These are phyloP conservation scores for Martes martes DNA, from an alignment of 2,113 vertebrate species.

Conservation along the genomic window DNA sequence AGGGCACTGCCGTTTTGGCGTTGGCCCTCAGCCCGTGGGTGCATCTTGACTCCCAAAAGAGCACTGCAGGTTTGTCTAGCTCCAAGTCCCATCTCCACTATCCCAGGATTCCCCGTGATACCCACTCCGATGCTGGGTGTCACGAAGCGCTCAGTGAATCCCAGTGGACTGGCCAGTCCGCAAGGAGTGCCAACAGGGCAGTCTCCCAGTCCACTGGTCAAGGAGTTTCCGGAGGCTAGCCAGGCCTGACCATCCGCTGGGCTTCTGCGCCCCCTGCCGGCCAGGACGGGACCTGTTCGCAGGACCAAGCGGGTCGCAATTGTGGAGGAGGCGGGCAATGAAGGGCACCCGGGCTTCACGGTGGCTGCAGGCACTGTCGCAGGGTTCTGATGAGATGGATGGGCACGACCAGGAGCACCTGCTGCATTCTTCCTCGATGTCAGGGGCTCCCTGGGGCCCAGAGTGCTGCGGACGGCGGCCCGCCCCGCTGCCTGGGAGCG, in stretches of 20 bases:
- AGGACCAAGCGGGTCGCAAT: fast-evolving
- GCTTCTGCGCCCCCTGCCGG: conserved; percentile 54
- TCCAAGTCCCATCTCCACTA: background rate
- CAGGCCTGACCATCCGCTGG: background rate
- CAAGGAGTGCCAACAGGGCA: background rate
- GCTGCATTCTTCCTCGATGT: background rate
- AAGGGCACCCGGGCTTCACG: fast-evolving
- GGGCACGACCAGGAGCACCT: background rate
- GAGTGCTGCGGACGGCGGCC: fast-evolving
- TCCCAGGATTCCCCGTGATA: background rate
- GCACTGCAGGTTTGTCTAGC: background rate
- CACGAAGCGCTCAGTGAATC: background rate
- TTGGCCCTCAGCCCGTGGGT: background rate
- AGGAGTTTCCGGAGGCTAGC: background rate
- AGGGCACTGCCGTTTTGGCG: background rate
- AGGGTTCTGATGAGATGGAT: background rate
- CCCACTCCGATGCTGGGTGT: background rate
- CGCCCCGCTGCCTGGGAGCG: background rate
- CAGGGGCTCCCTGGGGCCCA: background rate
- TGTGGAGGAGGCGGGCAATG: background rate
- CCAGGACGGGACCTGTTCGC: background rate
- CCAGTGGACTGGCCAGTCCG: background rate
- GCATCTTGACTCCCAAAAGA: background rate
- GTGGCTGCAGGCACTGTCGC: background rate
- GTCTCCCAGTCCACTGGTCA: background rate